These are phyloP conservation scores for Fopius arisanus DNA, from an alignment of 1,140 invertebrate species.

Conservation along the genomic window DNA sequence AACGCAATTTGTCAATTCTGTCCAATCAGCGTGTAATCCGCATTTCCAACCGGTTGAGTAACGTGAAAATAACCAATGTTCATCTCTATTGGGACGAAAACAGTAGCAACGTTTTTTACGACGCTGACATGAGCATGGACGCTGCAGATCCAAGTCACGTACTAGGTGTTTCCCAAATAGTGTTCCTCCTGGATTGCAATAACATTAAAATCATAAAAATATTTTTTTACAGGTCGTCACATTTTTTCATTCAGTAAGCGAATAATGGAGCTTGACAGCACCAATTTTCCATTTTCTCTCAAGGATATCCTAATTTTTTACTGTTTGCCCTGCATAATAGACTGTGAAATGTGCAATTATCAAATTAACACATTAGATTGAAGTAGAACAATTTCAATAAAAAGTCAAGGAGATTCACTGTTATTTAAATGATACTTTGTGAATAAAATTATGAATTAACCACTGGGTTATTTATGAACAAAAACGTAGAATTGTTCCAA, in stretches of 20 bases:
- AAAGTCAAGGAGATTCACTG: no score
- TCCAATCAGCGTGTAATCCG: slow-evolving; percentile 98
- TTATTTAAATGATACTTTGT: no score
- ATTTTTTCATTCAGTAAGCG: no score
- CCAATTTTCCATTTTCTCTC: not conserved
- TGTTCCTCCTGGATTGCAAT: slow-evolving; percentile 74
- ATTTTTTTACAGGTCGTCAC: no score
- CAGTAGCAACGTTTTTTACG: slow-evolving; percentile 90
- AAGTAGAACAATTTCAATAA: no score
- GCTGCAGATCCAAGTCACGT: slow-evolving; percentile 88
- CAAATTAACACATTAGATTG: no score
- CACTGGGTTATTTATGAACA: no score
- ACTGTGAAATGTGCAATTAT: no score
- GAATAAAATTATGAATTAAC: no score
- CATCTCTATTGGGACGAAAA: slow-evolving; percentile 86
- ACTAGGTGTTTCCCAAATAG: slow-evolving; percentile 94
- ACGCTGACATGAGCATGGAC: slow-evolving; percentile 87
- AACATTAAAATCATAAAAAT: slow-evolving; percentile 29
- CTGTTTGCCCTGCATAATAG: no score
- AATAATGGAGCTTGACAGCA: not conserved
- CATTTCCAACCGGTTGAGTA: slow-evolving; percentile 99
- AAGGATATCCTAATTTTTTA: no score
- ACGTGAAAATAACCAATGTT: slow-evolving; percentile 97
- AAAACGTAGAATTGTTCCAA: no score
- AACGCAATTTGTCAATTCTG: slow-evolving; percentile 91